Conservation (phyloP, 2,888 invertebrate species). For the Phanerotoma sp. region DNA sequence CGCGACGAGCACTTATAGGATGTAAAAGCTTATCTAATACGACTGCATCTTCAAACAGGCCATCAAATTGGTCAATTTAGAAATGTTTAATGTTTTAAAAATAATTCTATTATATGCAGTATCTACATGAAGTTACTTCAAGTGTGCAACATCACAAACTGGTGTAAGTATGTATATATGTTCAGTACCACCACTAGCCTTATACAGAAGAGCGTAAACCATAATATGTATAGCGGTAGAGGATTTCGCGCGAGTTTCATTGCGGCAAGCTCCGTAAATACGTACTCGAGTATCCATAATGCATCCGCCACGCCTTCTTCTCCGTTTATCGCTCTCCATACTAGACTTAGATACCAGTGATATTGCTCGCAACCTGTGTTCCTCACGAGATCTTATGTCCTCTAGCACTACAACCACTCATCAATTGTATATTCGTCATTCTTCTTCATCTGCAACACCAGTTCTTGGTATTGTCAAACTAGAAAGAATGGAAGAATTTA, state of each 20-base stretch:
- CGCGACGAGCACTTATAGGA: too few species aligned
- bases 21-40: too few species aligned
- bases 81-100: constrained; percentile 22
- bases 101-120: constrained; percentile 23
- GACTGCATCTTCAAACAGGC: neutral
- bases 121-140: neutral
- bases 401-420: constrained; percentile 21
- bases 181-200: neutral
- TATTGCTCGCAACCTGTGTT: constrained; percentile 8
- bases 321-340: constrained; percentile 14
- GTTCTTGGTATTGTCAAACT: neutral
- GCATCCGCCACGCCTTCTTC: constrained; percentile 38
- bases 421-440: constrained; percentile 5
- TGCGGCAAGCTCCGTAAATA: constrained; percentile 34
- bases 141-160: constrained; percentile 12
- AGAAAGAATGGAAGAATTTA: too few species aligned
- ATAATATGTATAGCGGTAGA: constrained; percentile 35
- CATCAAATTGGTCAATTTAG: constrained; percentile 23
- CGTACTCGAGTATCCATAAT: constrained; percentile 36
- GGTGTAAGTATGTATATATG: constrained; percentile 6
- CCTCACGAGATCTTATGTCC: constrained; percentile 11
- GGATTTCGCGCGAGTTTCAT: constrained; percentile 32
- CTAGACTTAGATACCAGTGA: constrained; percentile 4
- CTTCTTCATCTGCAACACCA: neutral
- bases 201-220: constrained; percentile 33